Base-by-base conservation (phyloP, 2,797 vertebrate species). In the Characodon lateralis region DNA sequence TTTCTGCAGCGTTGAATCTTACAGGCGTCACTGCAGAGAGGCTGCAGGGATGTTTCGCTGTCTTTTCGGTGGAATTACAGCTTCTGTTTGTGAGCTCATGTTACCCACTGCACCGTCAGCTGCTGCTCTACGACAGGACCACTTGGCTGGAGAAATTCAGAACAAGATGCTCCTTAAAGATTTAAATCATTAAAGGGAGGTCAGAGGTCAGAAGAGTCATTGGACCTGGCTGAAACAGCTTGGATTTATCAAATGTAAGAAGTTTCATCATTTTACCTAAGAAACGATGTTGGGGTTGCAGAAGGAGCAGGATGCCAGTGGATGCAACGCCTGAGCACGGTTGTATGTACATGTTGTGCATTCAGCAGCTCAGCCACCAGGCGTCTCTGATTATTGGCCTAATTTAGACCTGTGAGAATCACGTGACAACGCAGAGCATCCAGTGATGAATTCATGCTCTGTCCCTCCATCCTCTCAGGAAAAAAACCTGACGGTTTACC, bases 331-430 rank as follows among this genome's bases (percentile, higher is more conserved):
- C 89, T 3, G 77, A 76, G 71, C 84, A 59, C 84, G 69, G 78
- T 76, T 31, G 78, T 69, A 82, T 73, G 85, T 88, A 73, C 87
- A 82, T 72, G 89, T 81, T 82, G 89, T 91, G 89, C 87, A 82
- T 86, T 83, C 83, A 85, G 77, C 81, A 78, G 71, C 87, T 87
- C 89, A 43, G 90, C 91, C 82, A 84, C 87, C 88, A 88, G 89
- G 88, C 91, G 83, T 85, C 88, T 83, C 80, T 86, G 86, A 89
- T 89, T 82, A 89, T 89, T 83, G 90, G 91, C 92, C 93, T 89
- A 72, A 92, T 92, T 92, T 92, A 90, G 89, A 89, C 85, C 84
- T 50, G 84, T 48, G 73, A 83, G 81, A 83, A 76, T 89, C 90
- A 88, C 86, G 78, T 89, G 90, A 90, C 70, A n/a, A 6, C 0